These are phyloP conservation scores for Homarus gammarus DNA, from an alignment of 2,888 invertebrate species.

Conservation along the genomic window DNA sequence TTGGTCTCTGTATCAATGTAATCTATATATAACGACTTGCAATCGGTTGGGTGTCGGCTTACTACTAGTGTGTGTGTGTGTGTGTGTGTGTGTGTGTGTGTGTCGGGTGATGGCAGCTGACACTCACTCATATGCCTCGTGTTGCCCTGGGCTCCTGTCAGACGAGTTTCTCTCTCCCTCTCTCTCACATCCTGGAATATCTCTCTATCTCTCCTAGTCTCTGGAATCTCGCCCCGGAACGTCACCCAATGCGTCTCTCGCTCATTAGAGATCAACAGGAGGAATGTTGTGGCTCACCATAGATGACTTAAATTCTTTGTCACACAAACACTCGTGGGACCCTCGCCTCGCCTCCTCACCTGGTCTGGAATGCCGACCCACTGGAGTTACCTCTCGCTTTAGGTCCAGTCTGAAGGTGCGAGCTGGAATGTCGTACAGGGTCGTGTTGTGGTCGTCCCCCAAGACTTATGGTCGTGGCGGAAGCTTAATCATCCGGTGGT, in stretches of 20 bases:
- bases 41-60: no score
- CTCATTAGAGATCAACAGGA: slow-evolving; percentile 15
- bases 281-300: slow-evolving; percentile 28
- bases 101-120: no score
- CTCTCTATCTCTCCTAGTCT: not conserved
- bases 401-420: not conserved
- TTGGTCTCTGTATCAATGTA: no score
- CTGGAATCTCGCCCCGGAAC: not conserved
- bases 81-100: no score
- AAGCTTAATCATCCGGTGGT: not conserved
- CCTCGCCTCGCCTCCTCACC: slow-evolving; percentile 6
- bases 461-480: not conserved
- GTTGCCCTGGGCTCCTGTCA: no score
- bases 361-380: slow-evolving; percentile 20
- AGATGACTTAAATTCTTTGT: slow-evolving; percentile 21
- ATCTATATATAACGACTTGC: no score
- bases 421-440: not conserved
- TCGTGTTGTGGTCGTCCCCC: not conserved
- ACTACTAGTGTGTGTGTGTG: no score
- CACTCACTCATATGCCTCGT: no score
- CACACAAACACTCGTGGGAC: slow-evolving; percentile 13
- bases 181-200: not conserved
- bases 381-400: not conserved
- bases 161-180: not conserved
- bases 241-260: not conserved